Evolutionary conservation across 2,113 vertebrate species (phyloP).

Genomic region (Sceloporus undulatus): DNA sequence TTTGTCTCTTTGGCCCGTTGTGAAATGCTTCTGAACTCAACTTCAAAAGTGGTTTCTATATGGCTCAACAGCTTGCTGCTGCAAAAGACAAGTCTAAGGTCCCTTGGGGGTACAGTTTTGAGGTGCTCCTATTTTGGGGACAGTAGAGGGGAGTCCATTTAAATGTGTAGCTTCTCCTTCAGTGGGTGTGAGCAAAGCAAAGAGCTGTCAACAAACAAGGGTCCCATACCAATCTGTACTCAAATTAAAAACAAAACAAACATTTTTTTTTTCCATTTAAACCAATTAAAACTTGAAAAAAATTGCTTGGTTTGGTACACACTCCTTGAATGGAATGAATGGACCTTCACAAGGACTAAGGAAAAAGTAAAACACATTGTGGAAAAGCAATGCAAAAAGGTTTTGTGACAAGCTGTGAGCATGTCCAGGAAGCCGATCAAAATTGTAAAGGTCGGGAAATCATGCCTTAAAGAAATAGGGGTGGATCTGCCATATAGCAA

Average conservation of each 20-base stretch:
- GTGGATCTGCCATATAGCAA: neutral
- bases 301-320: conserved; percentile 19
- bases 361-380: too few species aligned
- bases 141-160: too few species aligned
- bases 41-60: neutral
- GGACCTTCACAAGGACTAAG: neutral
- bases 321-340: neutral
- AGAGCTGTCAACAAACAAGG: neutral
- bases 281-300: conserved; percentile 2
- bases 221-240: neutral
- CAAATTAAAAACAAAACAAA: neutral
- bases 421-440: too few species aligned
- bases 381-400: neutral
- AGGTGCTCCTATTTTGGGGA: neutral
- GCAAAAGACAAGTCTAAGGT: neutral
- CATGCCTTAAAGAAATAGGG: neutral
- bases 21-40: conserved; percentile 9
- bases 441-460: too few species aligned
- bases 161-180: neutral
- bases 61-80: neutral
- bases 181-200: neutral
- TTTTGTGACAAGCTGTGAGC: too few species aligned
- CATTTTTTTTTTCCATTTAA: conserved; percentile 2
- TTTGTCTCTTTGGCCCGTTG: neutral
- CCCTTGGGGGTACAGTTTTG: neutral